phyloP scores from a whole-genome alignment of 1,140 invertebrate species.

The Zaprionus taronus region DNA sequence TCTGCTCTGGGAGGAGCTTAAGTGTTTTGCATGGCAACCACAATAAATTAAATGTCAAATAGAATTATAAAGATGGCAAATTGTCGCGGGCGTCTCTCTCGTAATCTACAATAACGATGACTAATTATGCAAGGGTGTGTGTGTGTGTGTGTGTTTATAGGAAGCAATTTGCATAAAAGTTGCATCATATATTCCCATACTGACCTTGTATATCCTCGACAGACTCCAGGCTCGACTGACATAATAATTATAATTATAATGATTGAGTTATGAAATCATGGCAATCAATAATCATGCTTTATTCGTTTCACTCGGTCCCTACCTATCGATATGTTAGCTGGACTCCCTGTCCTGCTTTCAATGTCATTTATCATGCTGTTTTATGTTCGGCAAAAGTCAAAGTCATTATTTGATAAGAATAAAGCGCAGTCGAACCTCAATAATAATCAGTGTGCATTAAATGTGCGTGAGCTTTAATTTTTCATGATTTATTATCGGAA shows the following conservation, averaged over 20 bases:
- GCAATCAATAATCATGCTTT: not conserved
- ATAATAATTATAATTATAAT: not conserved
- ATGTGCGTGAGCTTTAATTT: conserved; percentile 10
- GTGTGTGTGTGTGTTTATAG: not conserved
- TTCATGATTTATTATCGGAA: conserved; percentile 42
- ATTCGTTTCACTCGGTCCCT: not conserved
- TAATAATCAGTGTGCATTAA: conserved; percentile 16
- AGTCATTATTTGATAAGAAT: conserved; percentile 27
- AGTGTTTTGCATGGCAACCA: conserved; percentile 32
- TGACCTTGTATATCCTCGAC: not conserved
- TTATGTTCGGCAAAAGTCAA: conserved; percentile 8
- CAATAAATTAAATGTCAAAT: conserved; percentile 71
- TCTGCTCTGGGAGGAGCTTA: conserved; percentile 9
- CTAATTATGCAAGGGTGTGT: conserved; percentile 32
- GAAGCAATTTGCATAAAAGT: conserved; percentile 18
- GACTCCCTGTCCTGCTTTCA: not conserved
- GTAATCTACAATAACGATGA: conserved; percentile 25
- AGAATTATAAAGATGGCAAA: conserved; percentile 62
- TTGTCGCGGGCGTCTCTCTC: conserved; percentile 44
- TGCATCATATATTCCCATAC: not conserved
- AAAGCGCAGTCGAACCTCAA: not conserved
- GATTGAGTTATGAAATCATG: not conserved
- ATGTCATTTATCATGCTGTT: conserved; percentile 25
- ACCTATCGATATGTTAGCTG: not conserved
- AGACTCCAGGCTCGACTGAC: not conserved